Base-by-base conservation (phyloP, 2,113 vertebrate species). In the Paratilapia polleni region DNA sequence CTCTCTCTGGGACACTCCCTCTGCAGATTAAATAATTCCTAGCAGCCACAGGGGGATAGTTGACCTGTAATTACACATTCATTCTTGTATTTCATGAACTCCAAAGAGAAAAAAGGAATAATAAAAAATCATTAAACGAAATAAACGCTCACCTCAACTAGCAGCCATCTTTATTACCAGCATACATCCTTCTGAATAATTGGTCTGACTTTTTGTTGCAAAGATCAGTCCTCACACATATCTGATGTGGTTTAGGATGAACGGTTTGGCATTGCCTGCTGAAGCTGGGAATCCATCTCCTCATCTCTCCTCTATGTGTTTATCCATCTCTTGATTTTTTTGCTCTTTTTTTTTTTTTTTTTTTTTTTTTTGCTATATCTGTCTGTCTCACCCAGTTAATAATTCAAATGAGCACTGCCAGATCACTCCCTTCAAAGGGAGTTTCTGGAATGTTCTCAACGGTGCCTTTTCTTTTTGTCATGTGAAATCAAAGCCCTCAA, bases 341-440 rank as follows among this genome's bases (percentile, higher is more conserved):
- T 59, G 83, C 64, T 74, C 26, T 47, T 54, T 47, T 82, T 64
- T 58, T 81, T 52, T n/a, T 13, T n/a, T 70, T 49, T 70, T 41
- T 38, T 64, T 60, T 82, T 68, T 47, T 84, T 52, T 47, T 57
- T 22, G 2, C 52, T 31, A 49, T 38, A 47, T 81, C 87, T 81
- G 86, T 88, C 88, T 86, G 61, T 83, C 84, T 87, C 86, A 74
- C 60, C 58, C 91, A 92, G 88, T 94, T 91, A 94, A 94, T 93
- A 94, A 94, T 94, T 94, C 89, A 94, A 94, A 93, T 92, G 91
- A 94, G 93, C 87, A 76, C 90, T 84, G 92, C 84, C 89, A 80
- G 92, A 92, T 91, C 89, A 64, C 61, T 86, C 86, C 89, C 91
- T 94, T 95, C 93, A 94, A 94, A 95, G 92, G 68, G 88, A 80